Percentiles rank a stretch among this genome's conserved stretches.
phyloP scores from a whole-genome alignment of 2,113 vertebrate species.

The Gymnogyps californianus region DNA sequence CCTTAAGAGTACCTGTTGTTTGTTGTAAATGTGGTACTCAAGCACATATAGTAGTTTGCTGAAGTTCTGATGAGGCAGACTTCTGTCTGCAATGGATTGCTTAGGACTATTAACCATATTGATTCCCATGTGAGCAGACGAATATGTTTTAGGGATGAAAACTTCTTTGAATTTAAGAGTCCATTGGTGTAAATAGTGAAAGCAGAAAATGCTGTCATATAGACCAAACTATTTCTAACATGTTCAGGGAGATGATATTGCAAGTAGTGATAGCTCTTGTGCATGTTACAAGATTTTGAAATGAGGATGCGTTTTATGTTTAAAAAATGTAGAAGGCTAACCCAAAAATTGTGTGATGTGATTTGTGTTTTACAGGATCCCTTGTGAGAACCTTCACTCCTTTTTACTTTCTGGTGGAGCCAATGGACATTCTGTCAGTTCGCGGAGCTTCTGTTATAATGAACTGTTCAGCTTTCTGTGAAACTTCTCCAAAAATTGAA shows the following conservation, averaged over 20 bases:
- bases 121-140: neutral
- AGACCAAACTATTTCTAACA: no score
- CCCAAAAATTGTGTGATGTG: neutral
- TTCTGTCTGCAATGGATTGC: neutral
- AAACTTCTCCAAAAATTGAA: conserved; percentile 80
- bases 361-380: conserved; percentile 70
- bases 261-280: rapidly evolving
- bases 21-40: rapidly evolving
- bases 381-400: conserved; percentile 84
- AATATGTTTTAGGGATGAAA: neutral
- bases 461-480: conserved; percentile 89
- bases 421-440: conserved; percentile 80
- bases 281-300: rapidly evolving
- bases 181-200: neutral
- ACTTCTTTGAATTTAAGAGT: neutral
- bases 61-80: neutral
- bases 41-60: neutral
- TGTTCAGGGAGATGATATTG: rapidly evolving
- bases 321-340: neutral
- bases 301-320: rapidly evolving
- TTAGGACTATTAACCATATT: neutral
- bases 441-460: conserved; percentile 82
- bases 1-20: rapidly evolving
- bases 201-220: rapidly evolving
- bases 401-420: conserved; percentile 92